phyloP scores from a whole-genome alignment of 1,140 invertebrate species.

The Bombus vancouverensis region DNA sequence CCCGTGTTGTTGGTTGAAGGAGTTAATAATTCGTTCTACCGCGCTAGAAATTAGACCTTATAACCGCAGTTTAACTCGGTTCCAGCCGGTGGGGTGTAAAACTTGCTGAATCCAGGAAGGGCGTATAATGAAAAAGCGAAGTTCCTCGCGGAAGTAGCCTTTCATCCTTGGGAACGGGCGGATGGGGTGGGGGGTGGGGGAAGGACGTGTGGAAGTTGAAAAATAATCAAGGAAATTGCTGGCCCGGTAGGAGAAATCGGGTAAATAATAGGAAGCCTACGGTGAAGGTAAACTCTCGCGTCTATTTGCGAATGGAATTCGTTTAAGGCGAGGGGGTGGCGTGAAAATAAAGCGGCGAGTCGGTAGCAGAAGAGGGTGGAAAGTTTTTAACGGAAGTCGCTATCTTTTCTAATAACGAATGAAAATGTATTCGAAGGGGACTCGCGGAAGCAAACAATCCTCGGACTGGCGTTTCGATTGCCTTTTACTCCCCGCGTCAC shows the following conservation, averaged over 20 bases:
- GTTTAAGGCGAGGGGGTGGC: constrained; percentile 8
- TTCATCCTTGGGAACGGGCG: neutral
- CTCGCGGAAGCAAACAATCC: constrained; percentile 48
- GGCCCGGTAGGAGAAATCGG: neutral
- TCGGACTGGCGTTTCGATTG: constrained; percentile 37
- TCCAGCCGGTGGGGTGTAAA: neutral
- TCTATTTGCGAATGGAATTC: constrained; percentile 25
- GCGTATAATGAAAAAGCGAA: constrained; percentile 11
- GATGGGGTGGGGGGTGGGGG: too few species aligned
- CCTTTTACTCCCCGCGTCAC: neutral
- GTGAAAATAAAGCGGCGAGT: constrained; percentile 6
- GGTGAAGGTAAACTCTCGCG: neutral
- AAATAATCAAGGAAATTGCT: constrained; percentile 16
- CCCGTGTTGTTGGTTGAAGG: neutral
- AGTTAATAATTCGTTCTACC: constrained; percentile 1
- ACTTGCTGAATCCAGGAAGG: neutral
- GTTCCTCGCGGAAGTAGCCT: neutral
- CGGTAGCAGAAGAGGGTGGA: neutral
- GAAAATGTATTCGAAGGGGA: constrained; percentile 58
- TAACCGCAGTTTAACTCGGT: neutral
- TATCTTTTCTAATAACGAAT: constrained; percentile 55
- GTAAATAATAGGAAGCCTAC: neutral
- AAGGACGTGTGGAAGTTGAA: neutral
- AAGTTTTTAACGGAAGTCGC: constrained; percentile 7
- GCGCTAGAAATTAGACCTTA: constrained; percentile 11